Conservation (phyloP, 1,140 invertebrate genomes). For the Sweltsa coloradensis region DNA sequence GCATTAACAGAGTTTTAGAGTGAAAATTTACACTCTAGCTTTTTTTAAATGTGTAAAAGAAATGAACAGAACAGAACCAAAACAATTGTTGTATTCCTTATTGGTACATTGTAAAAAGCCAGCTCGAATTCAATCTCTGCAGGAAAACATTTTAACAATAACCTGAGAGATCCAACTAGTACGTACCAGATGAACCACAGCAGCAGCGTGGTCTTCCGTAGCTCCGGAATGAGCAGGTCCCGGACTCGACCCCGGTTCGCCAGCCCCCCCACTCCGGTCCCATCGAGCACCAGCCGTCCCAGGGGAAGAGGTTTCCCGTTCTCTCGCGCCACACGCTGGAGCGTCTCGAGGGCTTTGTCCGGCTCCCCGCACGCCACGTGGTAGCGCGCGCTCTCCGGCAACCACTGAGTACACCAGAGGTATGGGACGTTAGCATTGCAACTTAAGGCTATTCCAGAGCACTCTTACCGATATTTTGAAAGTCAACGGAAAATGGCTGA, state of each 20-base stretch:
- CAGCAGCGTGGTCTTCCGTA: conserved; percentile 70
- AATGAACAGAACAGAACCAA: too few relatives aligned
- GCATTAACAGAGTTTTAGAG: too few relatives aligned
- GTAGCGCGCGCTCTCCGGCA: conserved; percentile 85
- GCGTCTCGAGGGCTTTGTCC: conserved; percentile 72
- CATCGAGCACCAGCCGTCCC: conserved; percentile 72
- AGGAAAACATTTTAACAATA: too few relatives aligned
- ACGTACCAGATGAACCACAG: conserved; percentile 87
- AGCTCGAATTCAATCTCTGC: too few relatives aligned
- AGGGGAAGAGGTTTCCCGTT: conserved; percentile 82
- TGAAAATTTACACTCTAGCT: too few relatives aligned
- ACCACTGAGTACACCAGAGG: conserved; percentile 52
- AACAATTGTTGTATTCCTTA: too few relatives aligned
- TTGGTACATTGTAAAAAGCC: too few relatives aligned
- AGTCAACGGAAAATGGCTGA: too few relatives aligned
- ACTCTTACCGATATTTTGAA: too few relatives aligned
- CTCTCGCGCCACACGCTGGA: conserved; percentile 74
- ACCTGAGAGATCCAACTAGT: background rate
- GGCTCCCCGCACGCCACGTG: conserved; percentile 73
- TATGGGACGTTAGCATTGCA: conserved; percentile 6
- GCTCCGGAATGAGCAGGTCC: conserved; percentile 67
- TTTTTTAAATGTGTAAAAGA: too few relatives aligned
- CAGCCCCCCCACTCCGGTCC: conserved; percentile 37
- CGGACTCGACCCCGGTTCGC: conserved; percentile 51
- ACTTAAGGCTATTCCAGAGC: too few relatives aligned